Evolutionary conservation across 1,140 invertebrate species (phyloP), one percentile per base, ranked within the genome.

Genomic region (Diabrotica undecimpunctata): DNA sequence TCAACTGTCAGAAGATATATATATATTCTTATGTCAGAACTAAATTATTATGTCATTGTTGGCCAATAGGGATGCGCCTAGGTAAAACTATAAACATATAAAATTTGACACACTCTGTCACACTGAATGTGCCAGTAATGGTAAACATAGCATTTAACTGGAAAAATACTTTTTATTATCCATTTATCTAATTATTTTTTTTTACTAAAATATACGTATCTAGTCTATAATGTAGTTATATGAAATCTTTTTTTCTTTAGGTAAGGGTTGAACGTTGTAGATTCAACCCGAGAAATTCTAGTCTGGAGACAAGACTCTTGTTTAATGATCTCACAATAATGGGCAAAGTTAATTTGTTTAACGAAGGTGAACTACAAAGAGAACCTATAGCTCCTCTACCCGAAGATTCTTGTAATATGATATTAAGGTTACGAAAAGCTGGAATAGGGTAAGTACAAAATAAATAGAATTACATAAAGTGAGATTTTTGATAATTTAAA

Each of bases 271-370:
- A 92, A 68, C 86, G 85, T 72, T 92, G 90, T 72, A 81, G 85
- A 62, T 92, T 87, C 75, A 87, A 91, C 72, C 88, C 89, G 1
- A 80, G 82, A 59, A 90, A 88, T 65, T 83, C 86, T n/a, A 90
- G 88, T 6, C 77, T 92, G 1, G 87, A 89, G 61, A 91, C 89
- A 0, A 84, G 90, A 70, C 80, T 93, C 0, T 81, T 90, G 4
- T 91, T 93, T 75, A 88, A 89, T 65, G 90, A 92, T 72, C 76
- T 93, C 9, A 89, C 88, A 0, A 89, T 92, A 14, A 90, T 88
- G 46, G 90, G 90, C 1, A 84, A 86, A 59, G 85, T 91, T 0
- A 86, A 88, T 55, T 77, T 91, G 25, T 83, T 83, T 68, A 83
- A 79, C 60, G 77, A 75, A 61, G 81, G 78, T 65, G 79, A 80